Evolutionary conservation across 2,113 vertebrate species (phyloP).

Genomic region (Cynocephalus volans): DNA sequence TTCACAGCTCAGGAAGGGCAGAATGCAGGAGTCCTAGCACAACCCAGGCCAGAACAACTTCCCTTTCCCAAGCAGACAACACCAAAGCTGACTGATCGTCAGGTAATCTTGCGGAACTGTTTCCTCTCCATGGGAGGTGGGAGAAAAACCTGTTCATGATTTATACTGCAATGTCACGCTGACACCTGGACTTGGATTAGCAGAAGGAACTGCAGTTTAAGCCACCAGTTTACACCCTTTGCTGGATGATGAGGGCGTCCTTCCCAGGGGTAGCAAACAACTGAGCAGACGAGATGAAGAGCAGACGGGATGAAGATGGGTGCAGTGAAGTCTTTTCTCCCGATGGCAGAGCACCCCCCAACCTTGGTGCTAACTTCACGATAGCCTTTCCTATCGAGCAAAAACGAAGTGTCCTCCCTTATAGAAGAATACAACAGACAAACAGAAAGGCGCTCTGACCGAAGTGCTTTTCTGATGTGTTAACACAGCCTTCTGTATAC

Average conservation of each 20-base stretch:
- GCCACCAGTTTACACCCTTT: no score
- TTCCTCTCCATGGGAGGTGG: background rate
- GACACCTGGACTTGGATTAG: background rate
- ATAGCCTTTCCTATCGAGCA: conserved; percentile 14
- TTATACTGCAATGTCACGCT: background rate
- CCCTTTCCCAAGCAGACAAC: no score
- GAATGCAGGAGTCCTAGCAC: no score
- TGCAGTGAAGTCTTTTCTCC: background rate
- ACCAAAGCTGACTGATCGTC: background rate
- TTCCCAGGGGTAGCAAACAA: background rate
- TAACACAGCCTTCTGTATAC: conserved; percentile 57
- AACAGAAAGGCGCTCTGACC: background rate
- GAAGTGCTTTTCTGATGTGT: conserved; percentile 41
- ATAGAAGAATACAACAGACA: background rate
- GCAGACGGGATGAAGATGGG: fast-evolving
- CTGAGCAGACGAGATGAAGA: background rate
- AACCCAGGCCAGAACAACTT: background rate
- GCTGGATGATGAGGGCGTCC: fast-evolving
- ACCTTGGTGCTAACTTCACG: background rate
- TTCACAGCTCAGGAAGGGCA: background rate
- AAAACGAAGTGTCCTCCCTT: background rate
- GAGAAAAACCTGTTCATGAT: background rate
- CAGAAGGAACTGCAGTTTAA: background rate
- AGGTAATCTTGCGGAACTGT: background rate
- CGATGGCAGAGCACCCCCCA: fast-evolving